Percentiles rank a stretch among this genome's conserved stretches.
These are phyloP conservation scores for Rutpela maculata DNA, from an alignment of 2,888 invertebrate genomes.

Conservation along the genomic window DNA sequence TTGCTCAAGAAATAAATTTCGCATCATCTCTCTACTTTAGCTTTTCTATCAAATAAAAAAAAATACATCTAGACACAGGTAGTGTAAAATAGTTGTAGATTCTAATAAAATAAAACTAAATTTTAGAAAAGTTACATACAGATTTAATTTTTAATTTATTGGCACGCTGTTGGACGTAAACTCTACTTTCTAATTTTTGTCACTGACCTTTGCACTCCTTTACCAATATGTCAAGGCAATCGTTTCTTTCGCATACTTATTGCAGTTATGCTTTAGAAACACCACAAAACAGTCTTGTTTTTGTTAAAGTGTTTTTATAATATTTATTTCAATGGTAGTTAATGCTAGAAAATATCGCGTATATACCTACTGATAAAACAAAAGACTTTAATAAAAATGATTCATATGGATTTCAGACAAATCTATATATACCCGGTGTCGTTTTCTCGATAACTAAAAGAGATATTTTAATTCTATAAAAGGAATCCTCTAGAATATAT, in stretches of 20 bases:
- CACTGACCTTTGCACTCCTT: conserved; percentile 1
- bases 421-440: too few relatives aligned
- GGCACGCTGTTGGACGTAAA: not conserved
- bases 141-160: not conserved
- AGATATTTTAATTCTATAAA: too few relatives aligned
- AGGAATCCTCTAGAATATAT: too few relatives aligned
- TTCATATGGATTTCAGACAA: too few relatives aligned
- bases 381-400: too few relatives aligned
- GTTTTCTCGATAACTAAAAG: too few relatives aligned
- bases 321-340: too few relatives aligned
- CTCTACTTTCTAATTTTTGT: conserved; percentile 7
- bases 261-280: not conserved
- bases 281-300: not conserved
- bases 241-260: not conserved
- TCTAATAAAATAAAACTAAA: not conserved
- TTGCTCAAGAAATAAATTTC: not conserved
- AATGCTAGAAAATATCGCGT: too few relatives aligned
- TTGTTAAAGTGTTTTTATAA: too few relatives aligned
- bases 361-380: too few relatives aligned
- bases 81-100: not conserved
- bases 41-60: not conserved
- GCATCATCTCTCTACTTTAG: not conserved
- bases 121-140: not conserved
- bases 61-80: too few relatives aligned
- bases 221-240: not conserved